Conservation (phyloP, 2,888 invertebrate genomes). For the Lasioglossum villosulum region DNA sequence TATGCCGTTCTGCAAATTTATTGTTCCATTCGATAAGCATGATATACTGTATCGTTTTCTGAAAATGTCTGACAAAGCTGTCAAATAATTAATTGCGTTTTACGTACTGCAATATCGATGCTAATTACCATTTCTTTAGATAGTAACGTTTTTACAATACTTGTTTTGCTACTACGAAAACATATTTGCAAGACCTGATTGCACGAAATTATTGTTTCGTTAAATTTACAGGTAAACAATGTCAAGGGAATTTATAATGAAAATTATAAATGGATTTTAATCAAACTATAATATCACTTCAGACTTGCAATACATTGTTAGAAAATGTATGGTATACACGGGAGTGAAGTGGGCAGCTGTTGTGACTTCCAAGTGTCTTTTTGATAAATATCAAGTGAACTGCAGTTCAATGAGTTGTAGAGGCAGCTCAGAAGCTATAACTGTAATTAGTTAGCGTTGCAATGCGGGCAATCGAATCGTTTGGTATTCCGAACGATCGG, state of each 20-base stretch:
- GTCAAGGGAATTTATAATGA: background rate
- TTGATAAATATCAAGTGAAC: background rate
- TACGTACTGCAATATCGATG: background rate
- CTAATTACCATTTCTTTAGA: background rate
- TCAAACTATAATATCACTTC: too few relatives aligned
- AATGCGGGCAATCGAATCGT: slow-evolving; percentile 1
- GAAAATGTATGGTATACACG: too few relatives aligned
- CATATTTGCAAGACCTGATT: background rate
- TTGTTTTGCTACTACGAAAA: background rate
- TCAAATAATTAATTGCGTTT: background rate
- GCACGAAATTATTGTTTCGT: background rate
- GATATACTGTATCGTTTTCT: background rate
- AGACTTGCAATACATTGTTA: too few relatives aligned
- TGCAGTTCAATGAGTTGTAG: background rate
- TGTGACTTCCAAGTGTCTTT: background rate
- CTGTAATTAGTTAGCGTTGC: slow-evolving; percentile 7
- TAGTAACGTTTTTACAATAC: background rate
- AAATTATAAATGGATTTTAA: background rate
- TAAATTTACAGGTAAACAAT: background rate
- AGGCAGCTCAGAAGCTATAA: background rate
- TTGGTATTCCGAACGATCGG: slow-evolving; percentile 48
- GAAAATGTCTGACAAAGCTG: background rate
- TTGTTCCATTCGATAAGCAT: background rate
- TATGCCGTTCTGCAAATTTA: background rate
- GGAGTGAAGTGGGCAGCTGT: background rate